Evolutionary conservation across 2,888 invertebrate species (phyloP).

Genomic region (Caradrina clavipalpis): DNA sequence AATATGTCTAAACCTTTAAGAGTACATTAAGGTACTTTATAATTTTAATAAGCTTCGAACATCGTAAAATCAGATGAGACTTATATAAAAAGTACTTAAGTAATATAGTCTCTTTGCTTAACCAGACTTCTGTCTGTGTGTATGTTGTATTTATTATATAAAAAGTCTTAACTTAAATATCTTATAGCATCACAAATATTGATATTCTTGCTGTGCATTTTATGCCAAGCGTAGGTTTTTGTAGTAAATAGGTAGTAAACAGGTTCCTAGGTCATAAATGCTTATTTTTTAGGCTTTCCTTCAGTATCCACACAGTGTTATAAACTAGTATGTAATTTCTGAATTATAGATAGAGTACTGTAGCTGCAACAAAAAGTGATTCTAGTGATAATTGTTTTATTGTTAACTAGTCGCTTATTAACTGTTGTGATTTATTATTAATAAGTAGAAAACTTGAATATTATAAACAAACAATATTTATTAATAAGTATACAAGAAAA

Average conservation of each 20-base stretch:
- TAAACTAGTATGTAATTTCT: not conserved
- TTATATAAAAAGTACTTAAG: no score
- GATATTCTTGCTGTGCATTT: not conserved
- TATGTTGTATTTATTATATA: no score
- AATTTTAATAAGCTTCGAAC: not conserved
- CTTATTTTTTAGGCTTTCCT: not conserved
- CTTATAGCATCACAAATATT: not conserved
- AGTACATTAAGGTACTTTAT: no score
- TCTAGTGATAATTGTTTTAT: not conserved
- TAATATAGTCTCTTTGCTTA: no score
- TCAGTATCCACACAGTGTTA: not conserved
- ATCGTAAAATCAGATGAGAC: not conserved
- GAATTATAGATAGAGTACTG: not conserved
- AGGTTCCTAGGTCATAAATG: not conserved
- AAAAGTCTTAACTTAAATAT: no score
- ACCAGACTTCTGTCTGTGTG: no score
- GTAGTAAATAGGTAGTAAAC: no score
- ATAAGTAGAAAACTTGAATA: slow-evolving; percentile 15
- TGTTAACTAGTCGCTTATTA: slow-evolving; percentile 15
- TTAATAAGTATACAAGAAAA: slow-evolving; percentile 33
- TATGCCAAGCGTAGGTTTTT: no score
- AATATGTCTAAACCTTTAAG: not conserved
- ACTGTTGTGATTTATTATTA: slow-evolving; percentile 1
- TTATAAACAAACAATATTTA: slow-evolving; percentile 37
- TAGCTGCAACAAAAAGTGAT: slow-evolving; percentile 4